These are phyloP conservation scores for Alexandromys fortis DNA, from an alignment of 2,113 vertebrate genomes.

Conservation along the genomic window DNA sequence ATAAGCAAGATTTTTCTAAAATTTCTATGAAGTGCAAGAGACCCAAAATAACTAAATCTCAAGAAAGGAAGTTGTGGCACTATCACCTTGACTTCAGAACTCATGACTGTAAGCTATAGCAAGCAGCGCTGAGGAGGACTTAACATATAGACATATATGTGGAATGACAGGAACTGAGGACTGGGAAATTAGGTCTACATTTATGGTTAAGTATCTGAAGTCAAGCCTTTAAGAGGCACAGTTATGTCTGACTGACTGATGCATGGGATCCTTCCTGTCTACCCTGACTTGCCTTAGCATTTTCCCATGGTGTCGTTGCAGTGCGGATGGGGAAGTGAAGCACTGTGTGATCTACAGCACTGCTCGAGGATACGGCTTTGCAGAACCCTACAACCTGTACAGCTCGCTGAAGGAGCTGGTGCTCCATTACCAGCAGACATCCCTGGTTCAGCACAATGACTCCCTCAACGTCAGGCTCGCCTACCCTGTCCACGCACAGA, in stretches of 20 bases:
- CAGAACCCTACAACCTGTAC: slow-evolving; percentile 96
- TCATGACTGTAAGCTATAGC: background rate
- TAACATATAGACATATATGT: background rate
- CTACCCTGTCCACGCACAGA: slow-evolving; percentile 94
- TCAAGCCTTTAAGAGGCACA: background rate
- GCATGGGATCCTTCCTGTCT: background rate
- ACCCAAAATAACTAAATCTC: background rate
- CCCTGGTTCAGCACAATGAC: slow-evolving; percentile 96
- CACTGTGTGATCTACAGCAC: slow-evolving; percentile 98
- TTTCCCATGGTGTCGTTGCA: slow-evolving; percentile 77
- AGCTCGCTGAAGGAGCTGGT: slow-evolving; percentile 96
- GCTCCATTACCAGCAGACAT: slow-evolving; percentile 97
- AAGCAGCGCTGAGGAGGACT: background rate
- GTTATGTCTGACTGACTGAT: background rate
- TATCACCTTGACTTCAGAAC: background rate
- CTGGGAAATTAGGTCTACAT: background rate
- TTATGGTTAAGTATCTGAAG: background rate
- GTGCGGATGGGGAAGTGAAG: slow-evolving; percentile 95
- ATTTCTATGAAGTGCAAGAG: background rate
- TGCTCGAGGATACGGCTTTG: slow-evolving; percentile 94
- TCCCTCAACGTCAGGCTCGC: slow-evolving; percentile 96
- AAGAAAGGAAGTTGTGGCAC: slow-evolving; percentile 22
- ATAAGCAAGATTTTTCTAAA: slow-evolving; percentile 17
- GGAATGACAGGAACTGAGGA: background rate
- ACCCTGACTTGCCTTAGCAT: background rate